These are phyloP conservation scores for Microcaecilia unicolor DNA, from an alignment of 2,797 vertebrate genomes.

Conservation along the genomic window DNA sequence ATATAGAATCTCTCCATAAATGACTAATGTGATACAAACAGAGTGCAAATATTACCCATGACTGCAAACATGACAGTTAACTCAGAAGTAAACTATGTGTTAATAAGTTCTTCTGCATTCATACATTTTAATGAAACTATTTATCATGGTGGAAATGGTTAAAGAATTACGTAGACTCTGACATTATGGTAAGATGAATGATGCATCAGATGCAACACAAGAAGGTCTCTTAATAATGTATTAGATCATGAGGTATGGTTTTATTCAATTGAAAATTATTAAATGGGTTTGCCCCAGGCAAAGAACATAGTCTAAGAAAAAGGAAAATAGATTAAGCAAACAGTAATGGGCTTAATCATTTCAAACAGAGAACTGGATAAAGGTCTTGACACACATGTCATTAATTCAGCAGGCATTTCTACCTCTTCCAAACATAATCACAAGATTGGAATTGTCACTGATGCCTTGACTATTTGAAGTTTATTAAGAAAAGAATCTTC, in stretches of 20 bases:
- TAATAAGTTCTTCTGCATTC: conserved; percentile 43
- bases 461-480: conserved; percentile 20
- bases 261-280: conserved; percentile 62
- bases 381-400: conserved; percentile 36
- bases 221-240: conserved; percentile 58
- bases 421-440: conserved; percentile 41
- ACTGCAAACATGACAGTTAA: conserved; percentile 21
- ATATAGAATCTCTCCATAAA: no score
- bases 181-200: conserved; percentile 44
- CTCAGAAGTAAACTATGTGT: conserved; percentile 25
- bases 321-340: conserved; percentile 59
- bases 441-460: conserved; percentile 32
- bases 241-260: conserved; percentile 65
- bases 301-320: conserved; percentile 36
- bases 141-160: conserved; percentile 42
- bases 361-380: conserved; percentile 40
- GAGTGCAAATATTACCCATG: conserved; percentile 12
- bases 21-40: no score
- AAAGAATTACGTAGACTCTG: conserved; percentile 37
- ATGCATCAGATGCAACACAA: conserved; percentile 39
- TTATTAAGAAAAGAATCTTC: conserved; percentile 34
- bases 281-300: conserved; percentile 54
- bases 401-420: conserved; percentile 48
- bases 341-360: conserved; percentile 54
- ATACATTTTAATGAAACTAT: conserved; percentile 51